Conservation (phyloP, 2,888 invertebrate genomes). For the Rhingia campestris region DNA sequence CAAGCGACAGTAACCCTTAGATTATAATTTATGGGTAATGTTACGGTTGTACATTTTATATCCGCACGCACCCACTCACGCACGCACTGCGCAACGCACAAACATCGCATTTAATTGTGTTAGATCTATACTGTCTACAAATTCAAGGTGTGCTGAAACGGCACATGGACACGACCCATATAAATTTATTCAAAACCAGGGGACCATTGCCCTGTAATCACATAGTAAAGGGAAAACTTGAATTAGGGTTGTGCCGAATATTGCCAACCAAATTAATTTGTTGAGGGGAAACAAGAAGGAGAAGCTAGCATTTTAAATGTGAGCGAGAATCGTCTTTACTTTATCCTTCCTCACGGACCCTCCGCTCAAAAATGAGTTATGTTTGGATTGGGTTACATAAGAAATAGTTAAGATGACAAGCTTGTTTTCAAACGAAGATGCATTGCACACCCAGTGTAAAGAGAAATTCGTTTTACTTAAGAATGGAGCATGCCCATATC, state of each 20-base stretch:
- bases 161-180: constrained; percentile 43
- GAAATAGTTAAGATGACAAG: too few species aligned
- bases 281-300: background rate
- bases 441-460: too few species aligned
- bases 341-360: too few species aligned
- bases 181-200: constrained; percentile 8
- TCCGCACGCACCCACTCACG: constrained; percentile 26
- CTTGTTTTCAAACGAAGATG: too few species aligned
- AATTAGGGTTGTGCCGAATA: constrained; percentile 1
- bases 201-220: constrained; percentile 2
- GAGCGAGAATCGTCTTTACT: background rate
- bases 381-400: too few species aligned
- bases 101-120: constrained; percentile 11
- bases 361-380: too few species aligned
- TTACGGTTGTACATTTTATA: constrained; percentile 26
- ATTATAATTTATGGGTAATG: constrained; percentile 44
- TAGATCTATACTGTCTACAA: constrained; percentile 1
- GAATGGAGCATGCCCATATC: too few species aligned
- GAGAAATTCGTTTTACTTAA: too few species aligned
- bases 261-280: constrained; percentile 14
- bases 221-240: background rate
- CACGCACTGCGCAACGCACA: constrained; percentile 39
- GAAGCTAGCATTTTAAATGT: background rate
- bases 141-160: constrained; percentile 55
- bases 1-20: constrained; percentile 24